These are phyloP conservation scores for Halictus quadricinctus DNA, from an alignment of 2,888 invertebrate species.

Conservation along the genomic window DNA sequence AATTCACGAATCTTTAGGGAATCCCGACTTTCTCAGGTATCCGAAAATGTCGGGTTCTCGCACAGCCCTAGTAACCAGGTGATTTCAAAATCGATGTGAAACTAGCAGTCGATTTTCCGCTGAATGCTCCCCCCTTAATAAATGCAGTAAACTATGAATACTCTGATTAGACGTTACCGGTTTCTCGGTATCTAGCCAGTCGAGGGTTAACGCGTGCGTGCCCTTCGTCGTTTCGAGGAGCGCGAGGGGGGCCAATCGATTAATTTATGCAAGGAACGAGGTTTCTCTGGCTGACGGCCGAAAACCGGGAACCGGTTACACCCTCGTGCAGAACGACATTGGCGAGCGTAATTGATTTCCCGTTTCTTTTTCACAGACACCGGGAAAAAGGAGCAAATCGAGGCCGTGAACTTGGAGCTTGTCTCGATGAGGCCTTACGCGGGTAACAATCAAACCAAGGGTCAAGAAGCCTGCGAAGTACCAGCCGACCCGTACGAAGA, in stretches of 20 bases:
- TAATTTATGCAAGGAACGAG: conserved; percentile 48
- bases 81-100: no score
- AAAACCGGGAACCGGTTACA: conserved; percentile 56
- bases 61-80: no score
- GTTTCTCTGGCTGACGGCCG: conserved; percentile 43
- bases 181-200: background rate
- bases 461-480: conserved; percentile 81
- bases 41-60: no score
- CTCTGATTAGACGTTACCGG: conserved; percentile 7
- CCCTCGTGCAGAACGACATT: conserved; percentile 16
- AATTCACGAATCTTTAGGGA: no score
- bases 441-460: conserved; percentile 83
- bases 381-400: conserved; percentile 83
- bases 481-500: conserved; percentile 90
- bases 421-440: conserved; percentile 88
- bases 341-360: conserved; percentile 43
- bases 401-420: conserved; percentile 91
- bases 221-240: background rate
- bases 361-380: conserved; percentile 61
- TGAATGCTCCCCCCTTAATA: background rate
- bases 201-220: background rate
- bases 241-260: background rate
- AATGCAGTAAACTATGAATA: background rate
- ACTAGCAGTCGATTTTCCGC: no score
- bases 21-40: no score